phyloP scores from a whole-genome alignment of 2,888 invertebrate genomes.

The Temnothorax unifasciatus region DNA sequence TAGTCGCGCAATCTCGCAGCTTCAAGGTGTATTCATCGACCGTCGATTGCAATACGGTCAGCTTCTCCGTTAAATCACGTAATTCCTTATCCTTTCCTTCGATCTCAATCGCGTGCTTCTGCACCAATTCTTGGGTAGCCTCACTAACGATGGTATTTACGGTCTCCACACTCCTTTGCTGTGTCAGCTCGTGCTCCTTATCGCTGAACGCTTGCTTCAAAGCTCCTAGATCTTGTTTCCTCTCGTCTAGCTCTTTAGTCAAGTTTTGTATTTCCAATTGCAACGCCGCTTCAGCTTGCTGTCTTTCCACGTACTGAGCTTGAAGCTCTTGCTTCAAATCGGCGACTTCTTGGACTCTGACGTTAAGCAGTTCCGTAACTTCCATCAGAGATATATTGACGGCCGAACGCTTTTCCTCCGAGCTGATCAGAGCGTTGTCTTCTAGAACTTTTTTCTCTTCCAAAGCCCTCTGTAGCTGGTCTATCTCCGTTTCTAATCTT shows the following conservation, averaged over 20 bases:
- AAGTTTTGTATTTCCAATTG: conserved; percentile 82
- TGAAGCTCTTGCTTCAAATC: conserved; percentile 80
- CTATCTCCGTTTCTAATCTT: conserved; percentile 71
- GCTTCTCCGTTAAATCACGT: conserved; percentile 57
- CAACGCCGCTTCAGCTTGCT: conserved; percentile 74
- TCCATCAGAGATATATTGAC: conserved; percentile 75
- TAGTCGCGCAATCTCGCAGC: conserved; percentile 51
- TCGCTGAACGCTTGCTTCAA: conserved; percentile 63
- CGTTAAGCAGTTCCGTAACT: conserved; percentile 79
- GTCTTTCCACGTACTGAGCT: conserved; percentile 73
- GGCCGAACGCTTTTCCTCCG: conserved; percentile 82
- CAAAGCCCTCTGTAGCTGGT: conserved; percentile 67
- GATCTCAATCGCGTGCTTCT: conserved; percentile 69
- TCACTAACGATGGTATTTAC: conserved; percentile 63
- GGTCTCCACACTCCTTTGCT: conserved; percentile 64
- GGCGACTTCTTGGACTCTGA: conserved; percentile 81
- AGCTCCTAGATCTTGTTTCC: conserved; percentile 73
- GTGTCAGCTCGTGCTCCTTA: conserved; percentile 65
- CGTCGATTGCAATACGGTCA: conserved; percentile 58
- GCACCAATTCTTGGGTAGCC: conserved; percentile 70
- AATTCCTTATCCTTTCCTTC: conserved; percentile 69
- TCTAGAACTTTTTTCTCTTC: conserved; percentile 81
- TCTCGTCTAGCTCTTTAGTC: conserved; percentile 77
- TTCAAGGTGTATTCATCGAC: conserved; percentile 56
- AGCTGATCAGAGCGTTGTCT: conserved; percentile 84